Base-by-base conservation (phyloP, 2,888 invertebrate genomes). In the Bellardia pandia region DNA sequence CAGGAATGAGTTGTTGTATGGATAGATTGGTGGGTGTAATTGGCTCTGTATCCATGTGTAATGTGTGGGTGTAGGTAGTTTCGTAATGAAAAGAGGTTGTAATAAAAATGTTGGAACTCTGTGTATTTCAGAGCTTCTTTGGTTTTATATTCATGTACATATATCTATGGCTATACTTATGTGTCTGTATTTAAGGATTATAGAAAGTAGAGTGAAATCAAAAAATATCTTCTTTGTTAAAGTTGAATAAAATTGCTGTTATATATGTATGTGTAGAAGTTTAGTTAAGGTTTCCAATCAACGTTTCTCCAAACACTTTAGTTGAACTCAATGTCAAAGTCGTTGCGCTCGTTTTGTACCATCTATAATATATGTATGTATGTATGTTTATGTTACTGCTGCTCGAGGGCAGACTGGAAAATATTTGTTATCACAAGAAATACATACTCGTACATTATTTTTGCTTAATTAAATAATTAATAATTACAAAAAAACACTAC, bases 161-260 rank as follows among this genome's bases (percentile, higher is more conserved):
- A 11, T 60, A 60, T 60, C 3, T 42, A 5, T 66, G 66, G 23
- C 4, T 66, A 8, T 23, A 23, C 23, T 23, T 23, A 30, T 51
- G 33, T 2, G 33, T 53, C 53, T 40, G 56, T 56, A 51, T 56
- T 56, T 71, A 68, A 37, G 75, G 48, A 60, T 69, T 40, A 60
- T 16, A 69, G n/a, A n/a, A n/a, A n/a, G n/a, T 23, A 13, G 33
- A 66, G n/a, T 56, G 45, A 72, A 48, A 16, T 45, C 56, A 30
- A 69, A 75, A 58, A 60, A 62, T 82, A 51, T 64, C 77, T 84
- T 56, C 23, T 78, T 84, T 84, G 74, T 75, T 85, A 58, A 48
- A 79, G 60, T 69, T 64, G 60, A 68, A 56, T 45, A 48, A 53
- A 64, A 48, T 75, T 60, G 58, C 56, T 71, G 72, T 74, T 58